A percentile compares a stretch with the other conserved stretches of the same genome.
phyloP scores from a whole-genome alignment of 1,140 invertebrate species.

The Ceratosolen solmsi region DNA sequence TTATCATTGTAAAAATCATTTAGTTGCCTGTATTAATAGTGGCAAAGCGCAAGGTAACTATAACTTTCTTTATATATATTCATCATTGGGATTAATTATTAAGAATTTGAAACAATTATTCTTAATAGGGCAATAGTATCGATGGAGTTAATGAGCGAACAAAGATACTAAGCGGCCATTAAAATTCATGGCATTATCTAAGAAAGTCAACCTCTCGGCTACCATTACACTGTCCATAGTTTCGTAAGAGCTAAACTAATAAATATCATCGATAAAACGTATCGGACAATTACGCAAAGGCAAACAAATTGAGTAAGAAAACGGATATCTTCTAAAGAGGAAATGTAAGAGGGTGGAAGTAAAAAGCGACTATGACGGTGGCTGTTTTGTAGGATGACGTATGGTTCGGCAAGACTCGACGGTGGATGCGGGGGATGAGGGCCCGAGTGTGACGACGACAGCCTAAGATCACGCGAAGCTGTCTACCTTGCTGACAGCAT shows the following conservation, averaged over 20 bases:
- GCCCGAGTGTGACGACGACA: constrained; percentile 5
- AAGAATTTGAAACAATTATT: too few species aligned
- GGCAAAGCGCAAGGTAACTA: too few species aligned
- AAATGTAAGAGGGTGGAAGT: constrained; percentile 31
- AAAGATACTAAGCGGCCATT: too few species aligned
- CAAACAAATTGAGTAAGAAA: constrained; percentile 21
- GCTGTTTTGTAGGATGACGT: constrained; percentile 62
- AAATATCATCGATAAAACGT: background rate
- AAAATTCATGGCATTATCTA: too few species aligned
- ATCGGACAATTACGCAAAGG: constrained; percentile 24
- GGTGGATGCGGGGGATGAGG: constrained; percentile 64
- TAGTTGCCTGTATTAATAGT: too few species aligned
- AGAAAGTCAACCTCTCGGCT: too few species aligned
- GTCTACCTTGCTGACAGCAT: constrained; percentile 66
- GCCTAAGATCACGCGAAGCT: constrained; percentile 59
- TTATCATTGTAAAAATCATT: too few species aligned
- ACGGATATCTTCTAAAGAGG: background rate
- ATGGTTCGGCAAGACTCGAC: constrained; percentile 64
- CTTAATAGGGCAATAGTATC: too few species aligned
- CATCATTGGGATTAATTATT: too few species aligned
- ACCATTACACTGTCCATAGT: background rate
- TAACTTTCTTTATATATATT: too few species aligned
- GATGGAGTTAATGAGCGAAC: too few species aligned
- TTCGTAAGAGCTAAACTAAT: background rate
- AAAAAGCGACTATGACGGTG: constrained; percentile 14